These are phyloP conservation scores for Dryadula phaetusa DNA, from an alignment of 2,888 invertebrate species.

Conservation along the genomic window DNA sequence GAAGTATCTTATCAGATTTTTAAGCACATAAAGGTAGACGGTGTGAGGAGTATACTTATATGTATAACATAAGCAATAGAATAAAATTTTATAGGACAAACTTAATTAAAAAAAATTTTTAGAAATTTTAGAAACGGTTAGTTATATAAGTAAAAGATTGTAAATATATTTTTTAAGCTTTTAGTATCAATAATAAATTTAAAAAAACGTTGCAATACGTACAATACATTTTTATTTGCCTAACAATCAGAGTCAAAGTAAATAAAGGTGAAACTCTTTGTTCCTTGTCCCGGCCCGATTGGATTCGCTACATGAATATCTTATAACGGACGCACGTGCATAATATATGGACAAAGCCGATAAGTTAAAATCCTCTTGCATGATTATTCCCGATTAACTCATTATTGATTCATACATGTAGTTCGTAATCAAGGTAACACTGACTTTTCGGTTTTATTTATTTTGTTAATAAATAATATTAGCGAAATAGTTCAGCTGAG, in stretches of 20 bases:
- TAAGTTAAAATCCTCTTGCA: slow-evolving; percentile 48
- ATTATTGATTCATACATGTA: slow-evolving; percentile 22
- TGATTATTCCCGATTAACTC: slow-evolving; percentile 39
- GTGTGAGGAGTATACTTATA: background rate
- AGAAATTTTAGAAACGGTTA: background rate
- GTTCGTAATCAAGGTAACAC: background rate
- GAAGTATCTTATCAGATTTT: slow-evolving; percentile 46
- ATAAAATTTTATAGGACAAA: background rate
- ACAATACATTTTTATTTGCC: background rate
- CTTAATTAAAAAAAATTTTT: too few relatives aligned
- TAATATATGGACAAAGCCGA: slow-evolving; percentile 54
- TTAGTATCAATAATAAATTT: background rate
- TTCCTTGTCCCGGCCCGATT: slow-evolving; percentile 54
- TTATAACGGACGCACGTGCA: slow-evolving; percentile 54
- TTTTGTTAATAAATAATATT: background rate
- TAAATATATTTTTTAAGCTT: background rate
- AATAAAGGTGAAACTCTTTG: slow-evolving; percentile 49
- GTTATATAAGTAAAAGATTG: background rate
- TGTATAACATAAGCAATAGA: background rate
- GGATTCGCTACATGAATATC: slow-evolving; percentile 62
- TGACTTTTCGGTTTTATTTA: background rate
- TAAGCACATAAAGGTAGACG: slow-evolving; percentile 34
- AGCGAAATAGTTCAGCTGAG: too few relatives aligned
- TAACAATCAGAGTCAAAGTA: slow-evolving; percentile 24
- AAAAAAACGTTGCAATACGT: background rate